phyloP scores from a whole-genome alignment of 2,888 invertebrate species.

The Parelbella ahira region DNA sequence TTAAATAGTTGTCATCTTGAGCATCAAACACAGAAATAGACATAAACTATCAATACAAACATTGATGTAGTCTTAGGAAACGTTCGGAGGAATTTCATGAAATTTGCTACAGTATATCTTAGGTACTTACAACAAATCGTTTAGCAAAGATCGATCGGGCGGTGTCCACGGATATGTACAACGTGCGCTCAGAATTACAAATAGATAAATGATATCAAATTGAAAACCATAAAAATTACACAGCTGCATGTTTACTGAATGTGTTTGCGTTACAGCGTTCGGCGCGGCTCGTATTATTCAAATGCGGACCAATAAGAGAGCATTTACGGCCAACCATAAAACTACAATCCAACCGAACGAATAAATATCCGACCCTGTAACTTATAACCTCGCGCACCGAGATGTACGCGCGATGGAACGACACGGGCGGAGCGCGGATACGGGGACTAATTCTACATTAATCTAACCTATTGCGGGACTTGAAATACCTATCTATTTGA shows the following conservation, averaged over 20 bases:
- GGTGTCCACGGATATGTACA: too few species aligned
- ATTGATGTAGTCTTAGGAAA: too few species aligned
- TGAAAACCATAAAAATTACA: constrained; percentile 26
- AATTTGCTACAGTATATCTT: too few species aligned
- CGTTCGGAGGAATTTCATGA: too few species aligned
- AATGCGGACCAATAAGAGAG: constrained; percentile 73
- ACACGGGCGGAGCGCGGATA: constrained; percentile 2
- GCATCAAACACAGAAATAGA: too few species aligned
- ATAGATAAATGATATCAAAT: constrained; percentile 23
- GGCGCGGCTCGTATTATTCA: constrained; percentile 71
- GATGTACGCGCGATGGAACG: constrained; percentile 26
- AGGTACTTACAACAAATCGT: too few species aligned
- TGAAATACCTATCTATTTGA: too few species aligned
- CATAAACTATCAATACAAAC: too few species aligned
- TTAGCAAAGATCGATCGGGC: too few species aligned
- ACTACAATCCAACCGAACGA: constrained; percentile 76
- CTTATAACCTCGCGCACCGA: constrained; percentile 54
- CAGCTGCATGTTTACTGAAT: constrained; percentile 52
- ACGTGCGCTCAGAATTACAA: constrained; percentile 9
- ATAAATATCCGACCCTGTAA: constrained; percentile 77
- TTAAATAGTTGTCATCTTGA: too few species aligned
- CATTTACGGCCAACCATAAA: constrained; percentile 75
- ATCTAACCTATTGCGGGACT: too few species aligned
- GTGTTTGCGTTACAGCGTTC: constrained; percentile 61
- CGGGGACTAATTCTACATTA: neutral